These are phyloP conservation scores for Mola mola DNA, from an alignment of 2,113 vertebrate genomes.

Conservation along the genomic window DNA sequence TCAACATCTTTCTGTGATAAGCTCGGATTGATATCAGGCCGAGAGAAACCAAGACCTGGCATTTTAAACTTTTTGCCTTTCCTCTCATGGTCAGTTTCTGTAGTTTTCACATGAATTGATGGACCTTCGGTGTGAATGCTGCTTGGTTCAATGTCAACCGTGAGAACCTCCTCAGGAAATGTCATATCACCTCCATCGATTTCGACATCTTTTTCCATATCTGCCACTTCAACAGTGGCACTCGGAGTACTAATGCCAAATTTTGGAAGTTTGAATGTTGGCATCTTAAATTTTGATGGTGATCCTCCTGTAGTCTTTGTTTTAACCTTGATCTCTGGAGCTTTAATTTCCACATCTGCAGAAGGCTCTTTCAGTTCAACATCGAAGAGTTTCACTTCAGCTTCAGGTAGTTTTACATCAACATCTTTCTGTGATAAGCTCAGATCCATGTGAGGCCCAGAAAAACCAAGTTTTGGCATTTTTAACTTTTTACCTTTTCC, in stretches of 20 bases:
- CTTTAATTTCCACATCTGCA: slow-evolving; percentile 20
- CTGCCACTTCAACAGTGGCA: slow-evolving; percentile 12
- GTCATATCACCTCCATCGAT: slow-evolving; percentile 17
- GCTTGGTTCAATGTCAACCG: slow-evolving; percentile 3
- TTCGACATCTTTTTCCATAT: slow-evolving; percentile 18
- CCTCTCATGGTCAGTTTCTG: slow-evolving; percentile 5
- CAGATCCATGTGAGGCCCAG: slow-evolving; percentile 39
- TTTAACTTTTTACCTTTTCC: slow-evolving; percentile 11
- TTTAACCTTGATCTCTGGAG: slow-evolving; percentile 1
- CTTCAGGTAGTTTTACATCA: slow-evolving; percentile 29
- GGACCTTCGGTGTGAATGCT: background rate
- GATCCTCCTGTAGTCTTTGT: slow-evolving; percentile 21
- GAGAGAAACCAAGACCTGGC: slow-evolving; percentile 42
- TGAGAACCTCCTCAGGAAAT: slow-evolving; percentile 7
- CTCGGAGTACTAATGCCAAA: slow-evolving; percentile 42
- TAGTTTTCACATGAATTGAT: slow-evolving; percentile 17
- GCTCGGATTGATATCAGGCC: slow-evolving; percentile 19
- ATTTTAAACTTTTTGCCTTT: slow-evolving; percentile 40
- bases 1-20: slow-evolving; percentile 36
- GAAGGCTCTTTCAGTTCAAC: slow-evolving; percentile 12
- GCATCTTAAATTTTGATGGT: slow-evolving; percentile 62
- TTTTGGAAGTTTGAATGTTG: slow-evolving; percentile 53
- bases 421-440: slow-evolving; percentile 38
- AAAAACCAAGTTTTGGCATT: slow-evolving; percentile 49
- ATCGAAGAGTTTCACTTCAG: slow-evolving; percentile 15